Percentiles rank a stretch among this genome's conserved stretches.
Conservation (phyloP, 2,113 vertebrate species). For the Ovis aries region ARS-UI_Ramb_v3.0 NC_056057.1:48377501-48378000, state of each 20-base stretch:
- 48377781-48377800: neutral
- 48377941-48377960: neutral
- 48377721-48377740: neutral
- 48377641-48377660: neutral
- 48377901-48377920: neutral
- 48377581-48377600: neutral
- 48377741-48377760: accelerated
- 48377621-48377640: neutral
- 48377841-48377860: neutral
- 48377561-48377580: neutral
- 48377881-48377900: neutral
- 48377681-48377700: neutral
- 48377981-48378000: neutral
- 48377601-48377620: neutral
- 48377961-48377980: neutral
- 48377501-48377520: neutral
- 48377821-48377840: accelerated
- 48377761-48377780: neutral
- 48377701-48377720: accelerated
- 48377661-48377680: neutral
- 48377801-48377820: neutral
- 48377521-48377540: neutral
- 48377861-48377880: neutral
- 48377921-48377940: neutral
- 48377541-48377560: neutral